Evolutionary conservation across 2,113 vertebrate genomes (phyloP).

Genomic region (Lophochroa leadbeateri): DNA sequence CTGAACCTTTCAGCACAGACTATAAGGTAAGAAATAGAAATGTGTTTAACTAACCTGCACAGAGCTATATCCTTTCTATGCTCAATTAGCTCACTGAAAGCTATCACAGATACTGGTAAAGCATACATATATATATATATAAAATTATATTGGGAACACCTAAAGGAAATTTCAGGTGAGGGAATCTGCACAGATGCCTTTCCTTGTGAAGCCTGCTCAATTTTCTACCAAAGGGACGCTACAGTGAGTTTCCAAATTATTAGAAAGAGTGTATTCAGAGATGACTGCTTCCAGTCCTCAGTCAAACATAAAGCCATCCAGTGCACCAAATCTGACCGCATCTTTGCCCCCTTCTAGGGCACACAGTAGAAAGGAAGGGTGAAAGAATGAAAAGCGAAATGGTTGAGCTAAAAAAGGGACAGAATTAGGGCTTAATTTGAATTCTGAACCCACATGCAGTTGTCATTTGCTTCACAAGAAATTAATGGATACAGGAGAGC

Average conservation of each 20-base stretch:
- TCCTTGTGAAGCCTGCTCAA: neutral
- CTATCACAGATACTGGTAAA: neutral
- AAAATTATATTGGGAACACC: neutral
- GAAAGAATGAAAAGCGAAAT: neutral
- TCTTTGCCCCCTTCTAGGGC: too few species aligned
- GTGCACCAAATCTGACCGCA: too few species aligned
- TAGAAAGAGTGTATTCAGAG: neutral
- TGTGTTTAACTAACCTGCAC: neutral
- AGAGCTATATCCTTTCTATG: neutral
- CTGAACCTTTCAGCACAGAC: neutral
- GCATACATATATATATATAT: too few species aligned
- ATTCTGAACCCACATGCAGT: neutral
- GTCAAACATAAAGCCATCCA: neutral
- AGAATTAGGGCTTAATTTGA: neutral
- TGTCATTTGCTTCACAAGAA: neutral
- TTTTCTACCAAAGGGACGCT: neutral
- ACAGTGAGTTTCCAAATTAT: neutral
- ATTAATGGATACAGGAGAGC: neutral
- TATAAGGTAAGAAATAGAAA: neutral
- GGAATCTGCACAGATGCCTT: neutral
- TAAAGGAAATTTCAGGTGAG: neutral
- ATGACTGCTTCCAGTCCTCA: neutral
- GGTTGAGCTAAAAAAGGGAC: neutral
- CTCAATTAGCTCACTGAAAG: neutral
- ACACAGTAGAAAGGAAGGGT: neutral